phyloP scores from a whole-genome alignment of 2,888 invertebrate genomes.

The Phyto melanocephala region DNA sequence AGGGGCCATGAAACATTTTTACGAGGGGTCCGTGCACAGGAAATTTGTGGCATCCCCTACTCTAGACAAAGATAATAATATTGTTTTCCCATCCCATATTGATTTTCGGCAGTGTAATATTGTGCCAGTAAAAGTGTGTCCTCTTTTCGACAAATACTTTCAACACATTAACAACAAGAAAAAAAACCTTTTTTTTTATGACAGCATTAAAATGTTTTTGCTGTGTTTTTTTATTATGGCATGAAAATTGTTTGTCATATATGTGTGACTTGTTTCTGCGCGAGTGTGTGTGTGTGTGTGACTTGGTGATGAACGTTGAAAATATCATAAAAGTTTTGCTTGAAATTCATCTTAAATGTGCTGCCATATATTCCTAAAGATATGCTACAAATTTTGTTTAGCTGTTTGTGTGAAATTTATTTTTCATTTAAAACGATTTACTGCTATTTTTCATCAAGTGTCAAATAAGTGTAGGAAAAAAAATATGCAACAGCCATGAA shows the following conservation, averaged over 20 bases:
- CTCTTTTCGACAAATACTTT: not conserved
- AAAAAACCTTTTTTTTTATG: not conserved
- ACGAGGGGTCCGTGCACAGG: too few species aligned
- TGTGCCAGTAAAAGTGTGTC: too few species aligned
- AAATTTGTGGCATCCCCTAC: too few species aligned
- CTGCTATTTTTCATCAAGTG: conserved; percentile 58
- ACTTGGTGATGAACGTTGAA: conserved; percentile 5
- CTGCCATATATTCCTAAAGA: conserved; percentile 33
- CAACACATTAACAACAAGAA: not conserved
- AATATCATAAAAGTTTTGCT: conserved; percentile 22
- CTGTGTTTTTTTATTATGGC: conserved; percentile 4
- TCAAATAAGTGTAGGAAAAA: conserved; percentile 52
- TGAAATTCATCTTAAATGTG: conserved; percentile 34
- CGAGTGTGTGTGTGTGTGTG: not conserved
- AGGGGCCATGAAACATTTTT: too few species aligned
- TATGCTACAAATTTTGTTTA: conserved; percentile 41
- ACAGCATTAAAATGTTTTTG: not conserved
- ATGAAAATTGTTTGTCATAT: not conserved
- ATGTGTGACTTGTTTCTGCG: not conserved
- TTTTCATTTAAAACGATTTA: conserved; percentile 20
- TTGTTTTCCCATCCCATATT: too few species aligned
- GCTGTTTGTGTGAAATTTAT: conserved; percentile 5
- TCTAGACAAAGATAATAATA: too few species aligned
- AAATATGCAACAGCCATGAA: not conserved
- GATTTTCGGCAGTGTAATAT: too few species aligned